phyloP scores from a whole-genome alignment of 2,113 vertebrate species.

The Clarias batrachus region DNA sequence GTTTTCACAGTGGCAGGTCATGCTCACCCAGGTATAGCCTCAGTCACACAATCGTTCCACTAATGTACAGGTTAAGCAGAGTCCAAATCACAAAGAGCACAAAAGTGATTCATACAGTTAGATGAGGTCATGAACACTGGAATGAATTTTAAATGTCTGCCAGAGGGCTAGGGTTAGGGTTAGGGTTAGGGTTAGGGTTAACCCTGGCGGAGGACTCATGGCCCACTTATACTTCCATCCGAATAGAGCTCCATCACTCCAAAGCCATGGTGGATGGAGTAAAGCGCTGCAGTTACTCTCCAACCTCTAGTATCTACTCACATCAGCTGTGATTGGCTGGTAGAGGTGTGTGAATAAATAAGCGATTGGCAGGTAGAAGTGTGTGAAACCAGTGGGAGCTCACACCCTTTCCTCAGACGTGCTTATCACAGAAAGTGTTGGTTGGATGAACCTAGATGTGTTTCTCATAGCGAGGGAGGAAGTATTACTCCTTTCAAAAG shows the following conservation, averaged over 20 bases:
- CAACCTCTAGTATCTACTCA: background rate
- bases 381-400: constrained; percentile 11
- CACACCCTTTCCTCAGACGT: background rate
- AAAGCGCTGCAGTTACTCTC: background rate
- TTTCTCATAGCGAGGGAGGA: background rate
- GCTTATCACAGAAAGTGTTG: background rate
- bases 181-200: too few species aligned
- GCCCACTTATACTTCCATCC: background rate
- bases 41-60: background rate
- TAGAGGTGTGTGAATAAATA: constrained; percentile 12
- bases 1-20: background rate
- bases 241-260: background rate
- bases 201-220: too few species aligned
- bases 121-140: constrained; percentile 35
- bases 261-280: background rate
- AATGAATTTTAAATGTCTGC: background rate
- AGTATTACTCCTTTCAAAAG: background rate
- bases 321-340: background rate
- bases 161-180: too few species aligned
- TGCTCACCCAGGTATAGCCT: background rate
- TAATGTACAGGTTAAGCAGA: constrained; percentile 12
- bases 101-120: constrained; percentile 31
- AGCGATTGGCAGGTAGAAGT: background rate
- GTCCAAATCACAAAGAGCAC: background rate
- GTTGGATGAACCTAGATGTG: background rate